phyloP scores from a whole-genome alignment of 2,888 invertebrate genomes.

The Fragum sueziense region DNA sequence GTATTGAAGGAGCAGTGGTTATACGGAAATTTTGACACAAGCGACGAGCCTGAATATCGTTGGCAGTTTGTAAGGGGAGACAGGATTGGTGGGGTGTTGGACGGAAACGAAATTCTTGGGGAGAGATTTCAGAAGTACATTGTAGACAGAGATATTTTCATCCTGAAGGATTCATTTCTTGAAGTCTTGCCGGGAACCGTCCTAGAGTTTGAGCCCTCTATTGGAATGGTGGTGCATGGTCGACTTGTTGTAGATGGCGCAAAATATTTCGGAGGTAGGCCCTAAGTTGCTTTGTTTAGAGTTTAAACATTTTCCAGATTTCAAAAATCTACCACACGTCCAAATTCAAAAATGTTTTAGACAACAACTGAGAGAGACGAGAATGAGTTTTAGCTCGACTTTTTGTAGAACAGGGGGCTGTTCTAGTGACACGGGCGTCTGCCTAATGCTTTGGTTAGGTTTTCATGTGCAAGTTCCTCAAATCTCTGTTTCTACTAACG shows the following conservation, averaged over 20 bases:
- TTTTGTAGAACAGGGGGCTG: no score
- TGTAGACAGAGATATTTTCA: constrained; percentile 96
- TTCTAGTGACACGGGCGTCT: no score
- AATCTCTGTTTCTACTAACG: no score
- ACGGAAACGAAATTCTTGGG: constrained; percentile 57
- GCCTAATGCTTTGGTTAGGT: no score
- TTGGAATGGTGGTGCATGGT: constrained; percentile 96
- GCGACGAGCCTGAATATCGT: constrained; percentile 90
- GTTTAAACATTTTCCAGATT: background rate
- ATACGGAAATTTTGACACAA: constrained; percentile 91
- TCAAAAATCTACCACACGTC: no score
- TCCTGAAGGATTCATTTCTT: constrained; percentile 95
- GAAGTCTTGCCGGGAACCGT: constrained; percentile 94
- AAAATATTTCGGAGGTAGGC: constrained; percentile 12
- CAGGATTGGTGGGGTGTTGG: constrained; percentile 77
- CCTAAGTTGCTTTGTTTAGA: background rate
- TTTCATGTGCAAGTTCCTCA: no score
- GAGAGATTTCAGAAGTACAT: constrained; percentile 85
- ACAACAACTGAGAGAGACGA: no score
- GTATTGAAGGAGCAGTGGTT: constrained; percentile 95
- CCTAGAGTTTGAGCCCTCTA: constrained; percentile 92
- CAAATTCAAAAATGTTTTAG: no score
- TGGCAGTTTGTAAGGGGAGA: constrained; percentile 83
- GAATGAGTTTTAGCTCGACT: no score
- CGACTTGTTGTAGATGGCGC: constrained; percentile 86